Conservation (phyloP, 2,113 vertebrate genomes). For the Megalops atlanticus region DNA sequence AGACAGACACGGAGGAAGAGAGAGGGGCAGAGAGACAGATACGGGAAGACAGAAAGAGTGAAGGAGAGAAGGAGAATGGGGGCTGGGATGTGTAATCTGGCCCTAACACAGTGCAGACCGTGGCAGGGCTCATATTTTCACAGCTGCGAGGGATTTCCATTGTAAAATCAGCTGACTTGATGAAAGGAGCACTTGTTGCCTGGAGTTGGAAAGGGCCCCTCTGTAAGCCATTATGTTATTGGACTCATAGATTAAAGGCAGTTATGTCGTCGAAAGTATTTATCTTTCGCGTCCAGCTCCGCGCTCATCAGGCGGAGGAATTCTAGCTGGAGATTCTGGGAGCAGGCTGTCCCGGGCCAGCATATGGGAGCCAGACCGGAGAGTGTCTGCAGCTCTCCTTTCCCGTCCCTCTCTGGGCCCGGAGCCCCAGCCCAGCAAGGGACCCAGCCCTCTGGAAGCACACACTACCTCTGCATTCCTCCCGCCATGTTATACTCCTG, state of each 20-base stretch:
- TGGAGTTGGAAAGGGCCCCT: conserved; percentile 59
- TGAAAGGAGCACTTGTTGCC: conserved; percentile 73
- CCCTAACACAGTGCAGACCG: conserved; percentile 53
- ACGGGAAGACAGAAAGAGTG: conserved; percentile 1
- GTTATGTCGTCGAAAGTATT: conserved; percentile 65
- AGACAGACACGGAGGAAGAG: not conserved
- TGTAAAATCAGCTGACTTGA: conserved; percentile 75
- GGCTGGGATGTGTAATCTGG: conserved; percentile 45
- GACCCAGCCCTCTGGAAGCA: not conserved
- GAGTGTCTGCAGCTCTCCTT: conserved; percentile 39
- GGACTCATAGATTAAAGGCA: conserved; percentile 68
- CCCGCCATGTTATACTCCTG: not conserved
- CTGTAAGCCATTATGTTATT: conserved; percentile 71
- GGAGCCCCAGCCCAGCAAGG: not conserved
- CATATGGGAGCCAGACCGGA: conserved; percentile 63
- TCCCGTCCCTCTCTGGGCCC: conserved; percentile 29
- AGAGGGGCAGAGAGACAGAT: not conserved
- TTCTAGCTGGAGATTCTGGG: conserved; percentile 64
- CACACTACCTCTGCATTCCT: not conserved
- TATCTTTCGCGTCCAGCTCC: conserved; percentile 64
- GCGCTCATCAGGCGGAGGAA: conserved; percentile 61
- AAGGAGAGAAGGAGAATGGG: conserved; percentile 31
- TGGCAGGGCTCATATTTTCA: conserved; percentile 65
- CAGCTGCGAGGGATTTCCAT: conserved; percentile 76
- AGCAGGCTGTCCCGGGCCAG: conserved; percentile 51